phyloP scores from a whole-genome alignment of 2,797 vertebrate genomes.

The Chloroceryle inda region DNA sequence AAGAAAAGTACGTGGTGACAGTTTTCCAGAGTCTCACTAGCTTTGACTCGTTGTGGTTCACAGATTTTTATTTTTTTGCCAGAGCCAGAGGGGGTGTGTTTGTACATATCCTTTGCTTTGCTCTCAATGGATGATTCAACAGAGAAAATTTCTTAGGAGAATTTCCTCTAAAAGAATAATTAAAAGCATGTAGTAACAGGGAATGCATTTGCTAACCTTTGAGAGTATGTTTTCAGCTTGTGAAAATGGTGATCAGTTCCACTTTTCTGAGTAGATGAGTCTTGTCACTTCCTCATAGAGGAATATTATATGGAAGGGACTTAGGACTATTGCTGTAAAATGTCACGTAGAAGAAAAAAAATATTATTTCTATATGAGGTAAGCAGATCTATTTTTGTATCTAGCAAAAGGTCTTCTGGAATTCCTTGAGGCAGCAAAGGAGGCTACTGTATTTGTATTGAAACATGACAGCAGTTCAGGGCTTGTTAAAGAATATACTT shows the following conservation, averaged over 20 bases:
- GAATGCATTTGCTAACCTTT: not conserved
- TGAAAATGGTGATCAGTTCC: not conserved
- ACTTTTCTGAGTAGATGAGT: not conserved
- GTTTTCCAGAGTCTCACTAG: not conserved
- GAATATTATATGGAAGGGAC: not conserved
- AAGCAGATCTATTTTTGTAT: not conserved
- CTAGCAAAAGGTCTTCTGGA: not conserved
- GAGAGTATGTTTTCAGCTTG: not conserved
- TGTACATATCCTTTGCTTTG: not conserved
- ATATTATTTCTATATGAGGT: not conserved
- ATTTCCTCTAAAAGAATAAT: not conserved
- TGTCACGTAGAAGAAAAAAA: not conserved
- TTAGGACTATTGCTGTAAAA: not conserved
- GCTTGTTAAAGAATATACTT: not conserved
- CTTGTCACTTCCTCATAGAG: not conserved
- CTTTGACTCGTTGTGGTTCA: not conserved
- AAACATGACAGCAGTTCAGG: not conserved
- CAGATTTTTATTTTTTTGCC: not conserved
- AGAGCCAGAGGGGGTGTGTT: not conserved
- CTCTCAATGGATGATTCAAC: not conserved
- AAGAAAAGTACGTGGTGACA: not conserved
- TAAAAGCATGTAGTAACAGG: not conserved
- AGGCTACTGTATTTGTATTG: not conserved
- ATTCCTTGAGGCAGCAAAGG: not conserved
- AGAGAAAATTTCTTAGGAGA: not conserved